Base-by-base conservation (phyloP, 1,140 invertebrate genomes). In the Whitmania pigra region DNA sequence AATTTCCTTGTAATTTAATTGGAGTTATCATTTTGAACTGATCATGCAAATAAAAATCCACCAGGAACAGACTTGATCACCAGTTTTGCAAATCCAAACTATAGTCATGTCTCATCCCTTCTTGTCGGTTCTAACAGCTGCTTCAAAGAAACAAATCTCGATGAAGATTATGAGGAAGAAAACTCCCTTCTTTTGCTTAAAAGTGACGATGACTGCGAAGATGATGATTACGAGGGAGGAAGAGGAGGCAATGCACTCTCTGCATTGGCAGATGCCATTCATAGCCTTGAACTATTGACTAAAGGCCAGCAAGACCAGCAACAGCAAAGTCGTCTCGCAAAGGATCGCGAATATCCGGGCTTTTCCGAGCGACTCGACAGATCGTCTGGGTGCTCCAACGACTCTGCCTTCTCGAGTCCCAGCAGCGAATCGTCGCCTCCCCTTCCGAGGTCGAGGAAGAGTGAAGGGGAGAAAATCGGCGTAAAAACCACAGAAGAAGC, bases 361-460 rank as follows among this genome's bases (percentile, higher is more conserved):
- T 49, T 70, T 25, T 53, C 22, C 3, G 31, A 49, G 17, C n/a
- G 49, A 36, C 40, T 25, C 43, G 49, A 70, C 31, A 53, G 53
- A 25, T 36, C 31, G n/a, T 53, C 69, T 0, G 36, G 31, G n/a
- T 49, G 40, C 25, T 70, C 49, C 4, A 70, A 25, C 25, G 69
- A 70, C 29, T 70, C 69, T 49, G 69, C 69, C n/a, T 49, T 70
- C 25, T 70, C 69, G 18, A 70, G 69, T 54, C 69, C 69, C 20
- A 49, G 36, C 20, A 70, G 69, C 53, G 69, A 70, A 11, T 70
- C 43, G 7, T 36, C 69, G 18, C 69, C 49, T 53, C 31, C 29
- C 18, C 43, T 36, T 18, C 69, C 43, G 53, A 49, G 43, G 43
- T 49, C 43, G 11, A 49, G 43, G 43, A 49, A 13, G 13, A 49